Percentiles rank a stretch among this genome's conserved stretches.
These are phyloP conservation scores for Orientallactaga bullata DNA, from an alignment of 2,113 vertebrate genomes.

Conservation along the genomic window DNA sequence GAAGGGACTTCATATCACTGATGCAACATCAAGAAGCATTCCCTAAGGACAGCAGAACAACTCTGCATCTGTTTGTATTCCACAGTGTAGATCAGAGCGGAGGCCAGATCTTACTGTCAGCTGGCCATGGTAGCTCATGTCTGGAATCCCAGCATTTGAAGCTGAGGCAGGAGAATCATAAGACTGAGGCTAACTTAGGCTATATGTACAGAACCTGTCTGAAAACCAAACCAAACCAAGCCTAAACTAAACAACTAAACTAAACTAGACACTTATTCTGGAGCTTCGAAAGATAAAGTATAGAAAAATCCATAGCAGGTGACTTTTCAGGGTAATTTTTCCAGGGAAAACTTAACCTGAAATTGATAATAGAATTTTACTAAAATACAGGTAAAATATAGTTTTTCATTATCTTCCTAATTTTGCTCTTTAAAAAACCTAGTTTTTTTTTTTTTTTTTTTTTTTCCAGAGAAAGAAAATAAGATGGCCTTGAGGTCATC, in stretches of 20 bases:
- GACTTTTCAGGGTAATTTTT: background rate
- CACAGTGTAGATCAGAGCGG: background rate
- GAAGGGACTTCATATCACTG: background rate
- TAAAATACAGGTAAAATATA: slow-evolving; percentile 6
- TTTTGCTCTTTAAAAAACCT: background rate
- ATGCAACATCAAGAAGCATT: background rate
- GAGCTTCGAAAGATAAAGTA: background rate
- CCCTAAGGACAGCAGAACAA: background rate
- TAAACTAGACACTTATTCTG: background rate
- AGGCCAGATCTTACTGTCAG: background rate
- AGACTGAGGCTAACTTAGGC: background rate
- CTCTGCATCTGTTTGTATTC: background rate
- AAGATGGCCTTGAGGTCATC: background rate
- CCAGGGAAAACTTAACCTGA: slow-evolving; percentile 20
- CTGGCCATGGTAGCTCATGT: background rate
- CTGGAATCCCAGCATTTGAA: background rate
- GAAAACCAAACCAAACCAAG: background rate
- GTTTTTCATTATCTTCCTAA: background rate
- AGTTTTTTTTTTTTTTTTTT: background rate
- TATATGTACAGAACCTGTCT: background rate
- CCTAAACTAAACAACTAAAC: background rate
- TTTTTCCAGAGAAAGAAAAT: background rate
- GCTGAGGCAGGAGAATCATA: background rate
- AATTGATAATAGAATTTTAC: background rate
- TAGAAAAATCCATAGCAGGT: background rate